phyloP scores from a whole-genome alignment of 1,140 invertebrate genomes.

The Helicorthomorpha holstii region DNA sequence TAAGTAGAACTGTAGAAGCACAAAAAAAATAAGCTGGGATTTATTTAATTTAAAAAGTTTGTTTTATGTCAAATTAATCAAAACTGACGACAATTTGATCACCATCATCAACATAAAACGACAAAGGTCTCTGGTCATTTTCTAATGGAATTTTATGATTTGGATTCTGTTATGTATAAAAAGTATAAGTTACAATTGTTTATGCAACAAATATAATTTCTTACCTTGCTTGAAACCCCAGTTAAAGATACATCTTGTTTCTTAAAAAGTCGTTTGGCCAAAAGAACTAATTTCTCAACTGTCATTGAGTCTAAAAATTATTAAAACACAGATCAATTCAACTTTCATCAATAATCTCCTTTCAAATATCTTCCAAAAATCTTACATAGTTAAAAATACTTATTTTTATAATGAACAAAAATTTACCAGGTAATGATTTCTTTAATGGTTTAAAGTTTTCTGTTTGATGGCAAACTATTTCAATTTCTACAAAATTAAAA shows the following conservation, averaged over 20 bases:
- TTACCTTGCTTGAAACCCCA: background rate
- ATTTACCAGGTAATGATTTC: slow-evolving; percentile 22
- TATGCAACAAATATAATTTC: slow-evolving; percentile 3
- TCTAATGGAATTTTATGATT: slow-evolving; percentile 41
- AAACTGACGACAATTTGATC: slow-evolving; percentile 55
- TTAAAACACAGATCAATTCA: background rate
- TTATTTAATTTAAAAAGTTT: too few species aligned
- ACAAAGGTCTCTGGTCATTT: slow-evolving; percentile 58
- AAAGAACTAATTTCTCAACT: slow-evolving; percentile 58
- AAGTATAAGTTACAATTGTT: slow-evolving; percentile 3
- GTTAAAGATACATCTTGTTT: slow-evolving; percentile 30
- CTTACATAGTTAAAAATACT: too few species aligned
- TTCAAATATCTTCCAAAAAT: too few species aligned
- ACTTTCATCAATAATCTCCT: too few species aligned
- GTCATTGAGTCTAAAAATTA: slow-evolving; percentile 50
- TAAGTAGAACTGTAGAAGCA: too few species aligned
- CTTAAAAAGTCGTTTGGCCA: slow-evolving; percentile 50
- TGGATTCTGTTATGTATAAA: slow-evolving; percentile 33
- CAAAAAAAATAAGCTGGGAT: too few species aligned
- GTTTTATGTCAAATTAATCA: too few species aligned
- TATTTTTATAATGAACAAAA: too few species aligned
- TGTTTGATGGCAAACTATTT: slow-evolving; percentile 16
- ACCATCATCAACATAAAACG: slow-evolving; percentile 63
- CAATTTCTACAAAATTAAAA: background rate
- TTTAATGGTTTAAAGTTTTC: slow-evolving; percentile 17